These are phyloP conservation scores for Aphelenchoides besseyi DNA, from an alignment of 1,140 invertebrate genomes.

Conservation along the genomic window DNA sequence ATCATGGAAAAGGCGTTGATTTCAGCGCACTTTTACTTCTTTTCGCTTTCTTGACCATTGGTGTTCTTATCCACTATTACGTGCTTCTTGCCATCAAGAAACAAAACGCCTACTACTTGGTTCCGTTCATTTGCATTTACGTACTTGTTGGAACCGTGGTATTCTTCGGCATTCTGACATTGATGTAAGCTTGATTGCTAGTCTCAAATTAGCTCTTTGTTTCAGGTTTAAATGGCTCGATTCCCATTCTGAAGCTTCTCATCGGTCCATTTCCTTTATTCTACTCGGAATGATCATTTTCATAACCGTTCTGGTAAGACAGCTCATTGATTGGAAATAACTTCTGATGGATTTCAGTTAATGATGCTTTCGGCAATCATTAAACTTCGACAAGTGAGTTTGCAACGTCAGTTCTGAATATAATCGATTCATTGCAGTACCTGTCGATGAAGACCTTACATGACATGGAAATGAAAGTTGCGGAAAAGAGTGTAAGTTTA, in stretches of 20 bases:
- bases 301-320: slow-evolving; percentile 32
- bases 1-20: slow-evolving; percentile 55
- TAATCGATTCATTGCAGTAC: slow-evolving; percentile 29
- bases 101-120: slow-evolving; percentile 39
- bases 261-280: slow-evolving; percentile 29
- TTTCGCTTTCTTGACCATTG: slow-evolving; percentile 50
- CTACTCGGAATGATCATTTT: slow-evolving; percentile 31
- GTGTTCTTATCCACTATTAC: slow-evolving; percentile 52
- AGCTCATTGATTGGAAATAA: neutral
- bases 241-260: neutral
- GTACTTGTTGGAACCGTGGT: slow-evolving; percentile 43
- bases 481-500: slow-evolving; percentile 44
- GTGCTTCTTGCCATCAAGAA: slow-evolving; percentile 54
- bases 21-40: slow-evolving; percentile 52
- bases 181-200: slow-evolving; percentile 34
- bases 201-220: neutral
- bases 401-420: slow-evolving; percentile 21
- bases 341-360: neutral
- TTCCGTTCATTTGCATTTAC: slow-evolving; percentile 60
- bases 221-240: slow-evolving; percentile 38
- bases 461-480: slow-evolving; percentile 47
- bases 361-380: slow-evolving; percentile 25
- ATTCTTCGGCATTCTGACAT: slow-evolving; percentile 28
- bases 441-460: slow-evolving; percentile 39
- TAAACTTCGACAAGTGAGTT: slow-evolving; percentile 14